Evolutionary conservation across 2,113 vertebrate genomes (phyloP), one percentile per base, ranked within the genome.

Genomic region (Carassius carassius): DNA sequence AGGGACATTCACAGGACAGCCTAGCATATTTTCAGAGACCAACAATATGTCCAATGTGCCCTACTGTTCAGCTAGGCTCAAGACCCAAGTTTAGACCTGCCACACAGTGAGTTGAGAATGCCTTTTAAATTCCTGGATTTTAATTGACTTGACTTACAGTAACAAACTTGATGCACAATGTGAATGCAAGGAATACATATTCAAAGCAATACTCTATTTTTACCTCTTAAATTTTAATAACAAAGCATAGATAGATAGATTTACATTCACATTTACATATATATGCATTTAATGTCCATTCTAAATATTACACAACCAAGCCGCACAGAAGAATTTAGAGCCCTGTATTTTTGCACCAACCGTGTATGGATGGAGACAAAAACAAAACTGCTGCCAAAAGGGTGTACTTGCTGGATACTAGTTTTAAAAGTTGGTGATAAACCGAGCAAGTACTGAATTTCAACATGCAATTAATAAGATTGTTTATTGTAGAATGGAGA

Each of bases 11-110:
- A 13, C 17, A 23, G 92, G 89, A 90, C 87, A 88, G 79, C 88
- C 90, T 79, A 12, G 49, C 70, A 79, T 92, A 91, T 91, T 87
- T 91, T 89, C 86, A 91, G 88, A 86, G 44, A 62, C 88, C 87
- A 87, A 86, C 83, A 89, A 88, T 88, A 70, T 70, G 62, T 67
- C 25, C 58, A 58, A 3, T 56, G 60, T 77, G 77, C 82, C 80
- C 84, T 41, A 82, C 78, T 62, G 65, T 19, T 80, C n/a, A 47
- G 25, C 69, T 60, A 81, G 56, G 82, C 60, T 58, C 73, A 81
- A 63, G 35, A 19, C 51, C 44, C 23, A 25, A n/a, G 44, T 21
- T 70, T 86, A 17, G 47, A 72, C 9, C 44, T 67, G 44, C 21
- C 13, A 9, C 82, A 23, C 16, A 19, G 70, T 29, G 32, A 21